A percentile compares a stretch with the other conserved stretches of the same genome.
Conservation (phyloP, 2,888 invertebrate species). For the Lydus trimaculatus region DNA sequence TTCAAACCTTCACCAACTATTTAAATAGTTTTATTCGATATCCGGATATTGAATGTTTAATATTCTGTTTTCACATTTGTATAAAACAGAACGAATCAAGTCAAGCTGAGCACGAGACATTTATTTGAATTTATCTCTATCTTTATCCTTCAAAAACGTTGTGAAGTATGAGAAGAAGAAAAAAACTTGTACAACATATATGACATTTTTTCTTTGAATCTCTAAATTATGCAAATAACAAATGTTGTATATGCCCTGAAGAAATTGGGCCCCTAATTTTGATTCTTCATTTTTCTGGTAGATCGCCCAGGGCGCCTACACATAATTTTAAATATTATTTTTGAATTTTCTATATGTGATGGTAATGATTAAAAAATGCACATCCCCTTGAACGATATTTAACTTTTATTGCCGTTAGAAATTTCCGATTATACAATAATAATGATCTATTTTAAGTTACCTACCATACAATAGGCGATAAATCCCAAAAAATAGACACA, state of each 20-base stretch:
- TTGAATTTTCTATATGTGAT: slow-evolving; percentile 34
- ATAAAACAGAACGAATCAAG: slow-evolving; percentile 10
- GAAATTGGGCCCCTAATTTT: slow-evolving; percentile 44
- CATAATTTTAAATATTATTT: slow-evolving; percentile 47
- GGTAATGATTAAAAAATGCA: neutral
- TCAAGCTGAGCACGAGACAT: neutral
- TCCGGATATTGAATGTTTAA: neutral
- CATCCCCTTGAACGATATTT: neutral
- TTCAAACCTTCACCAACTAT: neutral
- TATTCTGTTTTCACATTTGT: neutral
- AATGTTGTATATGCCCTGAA: slow-evolving; percentile 40
- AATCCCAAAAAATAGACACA: neutral
- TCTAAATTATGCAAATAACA: slow-evolving; percentile 48
- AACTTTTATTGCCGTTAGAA: neutral
- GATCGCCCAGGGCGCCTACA: slow-evolving; percentile 34
- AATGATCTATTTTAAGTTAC: neutral
- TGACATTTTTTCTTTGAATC: slow-evolving; percentile 46
- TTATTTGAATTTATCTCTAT: neutral
- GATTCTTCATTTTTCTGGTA: slow-evolving; percentile 46
- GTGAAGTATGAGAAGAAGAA: neutral
- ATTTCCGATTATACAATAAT: neutral
- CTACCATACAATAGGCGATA: neutral
- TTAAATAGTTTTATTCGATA: neutral
- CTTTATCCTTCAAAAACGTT: neutral
- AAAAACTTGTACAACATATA: slow-evolving; percentile 17